These are phyloP conservation scores for Amphipyra tragopoginis DNA, from an alignment of 2,888 invertebrate genomes.

Conservation along the genomic window DNA sequence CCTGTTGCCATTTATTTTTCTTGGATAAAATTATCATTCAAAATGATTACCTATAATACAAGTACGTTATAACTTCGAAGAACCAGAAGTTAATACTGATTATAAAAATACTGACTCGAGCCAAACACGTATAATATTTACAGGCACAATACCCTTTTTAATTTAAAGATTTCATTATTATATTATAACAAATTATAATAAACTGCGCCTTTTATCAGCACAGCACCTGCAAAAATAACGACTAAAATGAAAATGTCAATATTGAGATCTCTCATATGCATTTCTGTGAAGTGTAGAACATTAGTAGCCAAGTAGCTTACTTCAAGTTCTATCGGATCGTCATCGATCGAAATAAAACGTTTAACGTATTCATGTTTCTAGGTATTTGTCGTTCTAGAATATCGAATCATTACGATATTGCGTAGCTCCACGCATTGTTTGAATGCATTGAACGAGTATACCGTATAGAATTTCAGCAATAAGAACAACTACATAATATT, in stretches of 20 bases:
- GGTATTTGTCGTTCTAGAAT: constrained; percentile 32
- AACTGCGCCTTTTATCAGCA: too few relatives aligned
- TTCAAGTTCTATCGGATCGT: constrained; percentile 7
- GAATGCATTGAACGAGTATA: neutral
- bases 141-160: too few relatives aligned
- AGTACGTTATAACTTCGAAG: neutral
- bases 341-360: constrained; percentile 24
- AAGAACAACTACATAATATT: constrained; percentile 6
- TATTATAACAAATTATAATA: too few relatives aligned
- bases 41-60: neutral
- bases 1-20: neutral
- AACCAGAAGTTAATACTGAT: too few relatives aligned
- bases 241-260: neutral
- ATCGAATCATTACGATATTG: constrained; percentile 14
- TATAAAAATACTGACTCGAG: too few relatives aligned
- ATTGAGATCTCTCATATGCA: neutral
- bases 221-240: too few relatives aligned
- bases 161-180: too few relatives aligned
- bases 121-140: too few relatives aligned
- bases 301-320: constrained; percentile 1
- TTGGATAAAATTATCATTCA: neutral
- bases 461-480: constrained; percentile 14
- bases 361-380: constrained; percentile 25
- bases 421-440: constrained; percentile 7
- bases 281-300: constrained; percentile 1